Percentiles rank a stretch among this genome's conserved stretches.
These are phyloP conservation scores for Drosophila equinoxialis DNA, from an alignment of 1,140 invertebrate species.

Conservation along the genomic window DNA sequence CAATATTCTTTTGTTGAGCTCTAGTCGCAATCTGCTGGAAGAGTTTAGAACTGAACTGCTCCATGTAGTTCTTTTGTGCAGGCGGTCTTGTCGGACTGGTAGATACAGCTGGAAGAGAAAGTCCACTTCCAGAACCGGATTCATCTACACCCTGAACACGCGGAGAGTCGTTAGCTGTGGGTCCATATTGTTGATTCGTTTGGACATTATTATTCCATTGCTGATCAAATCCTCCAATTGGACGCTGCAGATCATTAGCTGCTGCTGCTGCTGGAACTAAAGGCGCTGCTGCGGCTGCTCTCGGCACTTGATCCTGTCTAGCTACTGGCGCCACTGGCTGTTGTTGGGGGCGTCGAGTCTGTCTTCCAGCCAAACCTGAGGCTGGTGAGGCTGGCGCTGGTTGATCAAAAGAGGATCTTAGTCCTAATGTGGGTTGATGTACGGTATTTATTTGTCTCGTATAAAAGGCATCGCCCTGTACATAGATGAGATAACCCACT, in stretches of 20 bases:
- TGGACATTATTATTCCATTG: constrained; percentile 1
- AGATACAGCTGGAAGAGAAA: not conserved
- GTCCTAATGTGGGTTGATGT: not conserved
- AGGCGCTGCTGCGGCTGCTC: not conserved
- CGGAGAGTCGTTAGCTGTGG: not conserved
- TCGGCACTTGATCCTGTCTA: not conserved
- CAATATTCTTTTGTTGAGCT: constrained; percentile 35
- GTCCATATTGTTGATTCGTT: not conserved
- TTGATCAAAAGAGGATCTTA: not conserved
- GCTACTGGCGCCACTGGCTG: not conserved
- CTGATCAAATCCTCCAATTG: not conserved
- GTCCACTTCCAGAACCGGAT: constrained; percentile 2
- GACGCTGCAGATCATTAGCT: constrained; percentile 5
- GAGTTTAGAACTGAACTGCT: constrained; percentile 63
- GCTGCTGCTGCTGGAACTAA: not conserved
- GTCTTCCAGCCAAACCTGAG: not conserved
- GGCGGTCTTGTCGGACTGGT: constrained; percentile 35
- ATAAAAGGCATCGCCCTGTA: not conserved
- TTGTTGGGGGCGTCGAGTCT: too few species aligned
- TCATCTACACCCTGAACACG: not conserved
- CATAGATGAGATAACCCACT: constrained; percentile 1
- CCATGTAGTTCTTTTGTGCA: constrained; percentile 40
- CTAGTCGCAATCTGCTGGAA: constrained; percentile 44
- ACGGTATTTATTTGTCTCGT: not conserved
- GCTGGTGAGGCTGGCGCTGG: not conserved